Evolutionary conservation across 2,113 vertebrate genomes (phyloP), one percentile per base, ranked within the genome.

Genomic region (Takifugu bimaculatus): DNA sequence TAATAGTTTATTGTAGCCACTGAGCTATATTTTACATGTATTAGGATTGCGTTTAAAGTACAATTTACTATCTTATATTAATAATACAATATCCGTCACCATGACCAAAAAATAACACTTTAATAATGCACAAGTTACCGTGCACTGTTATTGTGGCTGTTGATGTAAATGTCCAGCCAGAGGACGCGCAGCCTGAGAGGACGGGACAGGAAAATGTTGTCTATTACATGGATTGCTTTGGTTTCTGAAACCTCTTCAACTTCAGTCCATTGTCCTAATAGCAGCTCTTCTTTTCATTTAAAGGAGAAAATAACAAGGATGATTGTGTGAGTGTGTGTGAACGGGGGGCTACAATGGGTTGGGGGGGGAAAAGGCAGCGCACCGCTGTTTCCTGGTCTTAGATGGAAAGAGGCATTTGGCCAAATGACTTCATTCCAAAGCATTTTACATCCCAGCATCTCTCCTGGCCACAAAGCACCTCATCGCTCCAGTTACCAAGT

Each of bases 331-430:
- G 54, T 15, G 26, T 65, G 60, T 51, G 50, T 28, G 45, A 59
- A 0, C 13, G 45, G 59, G 44, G 68, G 45, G 78, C 79, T 69
- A 74, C 49, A 74, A 80, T 66, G 72, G 72, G 20, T 20, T 20
- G 78, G 83, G 79, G 78, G 80, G 20, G 80, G 80, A 82, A 67
- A 67, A 78, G 76, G 74, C 74, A 68, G 72, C 6, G 50, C 55
- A n/a, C 9, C 72, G n/a, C 80, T 50, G 77, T 74, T 85, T 87
- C 79, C 80, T 77, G 68, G 75, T 75, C 80, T 79, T 53, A 57
- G 87, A 88, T 90, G 92, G 91, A 94, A 92, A 91, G 77, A 77
- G 90, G 92, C 92, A 68, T 60, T 43, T n/a, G 58, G 85, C 92
- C 93, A 94, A 88, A 81, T 85, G 85, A 92, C 91, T 93, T 91